A percentile compares a stretch with the other conserved stretches of the same genome.
These are phyloP conservation scores for Saccostrea echinata DNA, from an alignment of 1,140 invertebrate species.

Conservation along the genomic window DNA sequence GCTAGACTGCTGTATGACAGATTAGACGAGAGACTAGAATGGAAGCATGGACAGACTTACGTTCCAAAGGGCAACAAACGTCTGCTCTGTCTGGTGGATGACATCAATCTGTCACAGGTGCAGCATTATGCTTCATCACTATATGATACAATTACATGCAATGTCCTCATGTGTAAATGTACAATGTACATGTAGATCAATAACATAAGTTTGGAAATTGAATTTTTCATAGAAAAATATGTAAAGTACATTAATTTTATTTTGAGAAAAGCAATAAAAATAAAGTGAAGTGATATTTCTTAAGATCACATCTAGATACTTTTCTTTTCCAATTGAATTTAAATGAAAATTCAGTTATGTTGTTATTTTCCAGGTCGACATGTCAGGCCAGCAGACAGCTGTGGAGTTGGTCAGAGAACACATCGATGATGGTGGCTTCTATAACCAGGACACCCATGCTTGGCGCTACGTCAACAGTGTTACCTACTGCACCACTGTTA, in stretches of 20 bases:
- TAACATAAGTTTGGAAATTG: no score
- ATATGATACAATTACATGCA: no score
- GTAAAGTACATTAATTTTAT: no score
- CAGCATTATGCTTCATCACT: not conserved
- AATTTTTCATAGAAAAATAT: no score
- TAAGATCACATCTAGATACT: no score
- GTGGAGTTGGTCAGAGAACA: constrained; percentile 78
- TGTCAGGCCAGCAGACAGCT: constrained; percentile 76
- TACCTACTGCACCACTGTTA: constrained; percentile 77
- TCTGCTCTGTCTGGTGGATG: constrained; percentile 79
- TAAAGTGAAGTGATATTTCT: no score
- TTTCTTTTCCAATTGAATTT: not conserved
- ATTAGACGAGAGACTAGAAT: constrained; percentile 77
- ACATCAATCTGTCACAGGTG: constrained; percentile 78
- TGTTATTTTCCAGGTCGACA: constrained; percentile 69
- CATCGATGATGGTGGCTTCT: constrained; percentile 79
- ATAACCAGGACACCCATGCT: constrained; percentile 71
- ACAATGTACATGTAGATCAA: no score
- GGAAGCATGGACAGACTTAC: constrained; percentile 79
- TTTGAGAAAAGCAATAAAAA: no score
- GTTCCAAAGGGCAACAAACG: constrained; percentile 79
- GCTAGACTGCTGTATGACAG: constrained; percentile 76
- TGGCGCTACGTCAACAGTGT: constrained; percentile 79
- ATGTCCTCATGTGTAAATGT: no score
- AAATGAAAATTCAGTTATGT: no score